These are phyloP conservation scores for Solenopsis fugax DNA, from an alignment of 1,140 invertebrate genomes.

Conservation along the genomic window DNA sequence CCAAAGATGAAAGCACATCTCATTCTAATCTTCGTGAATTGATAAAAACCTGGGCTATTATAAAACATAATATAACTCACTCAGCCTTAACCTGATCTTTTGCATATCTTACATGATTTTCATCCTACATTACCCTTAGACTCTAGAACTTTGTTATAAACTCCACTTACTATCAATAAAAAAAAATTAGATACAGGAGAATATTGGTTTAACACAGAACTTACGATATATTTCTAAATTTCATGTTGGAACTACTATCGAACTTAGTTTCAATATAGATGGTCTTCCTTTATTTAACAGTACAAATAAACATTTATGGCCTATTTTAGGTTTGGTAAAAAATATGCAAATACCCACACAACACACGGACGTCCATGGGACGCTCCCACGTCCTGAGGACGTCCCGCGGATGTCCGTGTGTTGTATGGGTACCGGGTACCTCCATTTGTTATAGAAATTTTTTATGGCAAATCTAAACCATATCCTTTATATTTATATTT, in stretches of 20 bases:
- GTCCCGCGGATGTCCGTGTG: too few species aligned
- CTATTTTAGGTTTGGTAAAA: too few species aligned
- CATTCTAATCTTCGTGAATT: too few species aligned
- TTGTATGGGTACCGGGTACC: too few species aligned
- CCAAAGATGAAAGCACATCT: too few species aligned
- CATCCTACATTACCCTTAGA: too few species aligned
- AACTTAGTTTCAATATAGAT: too few species aligned
- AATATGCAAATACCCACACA: too few species aligned
- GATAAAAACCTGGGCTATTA: too few species aligned
- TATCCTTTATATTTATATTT: constrained; percentile 1
- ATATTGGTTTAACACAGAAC: not conserved
- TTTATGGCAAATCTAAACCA: too few species aligned
- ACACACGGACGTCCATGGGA: too few species aligned
- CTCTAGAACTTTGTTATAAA: not conserved
- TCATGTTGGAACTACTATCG: not conserved
- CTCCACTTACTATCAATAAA: not conserved
- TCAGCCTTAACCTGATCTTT: not conserved
- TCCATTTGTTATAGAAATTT: not conserved
- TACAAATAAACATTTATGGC: not conserved
- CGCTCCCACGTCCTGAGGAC: too few species aligned
- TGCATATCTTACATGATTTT: not conserved
- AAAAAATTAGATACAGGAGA: not conserved
- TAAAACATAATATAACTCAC: not conserved
- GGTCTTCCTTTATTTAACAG: not conserved
- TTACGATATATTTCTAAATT: not conserved